phyloP scores from a whole-genome alignment of 1,140 invertebrate species.

The Andricus grossulariae region DNA sequence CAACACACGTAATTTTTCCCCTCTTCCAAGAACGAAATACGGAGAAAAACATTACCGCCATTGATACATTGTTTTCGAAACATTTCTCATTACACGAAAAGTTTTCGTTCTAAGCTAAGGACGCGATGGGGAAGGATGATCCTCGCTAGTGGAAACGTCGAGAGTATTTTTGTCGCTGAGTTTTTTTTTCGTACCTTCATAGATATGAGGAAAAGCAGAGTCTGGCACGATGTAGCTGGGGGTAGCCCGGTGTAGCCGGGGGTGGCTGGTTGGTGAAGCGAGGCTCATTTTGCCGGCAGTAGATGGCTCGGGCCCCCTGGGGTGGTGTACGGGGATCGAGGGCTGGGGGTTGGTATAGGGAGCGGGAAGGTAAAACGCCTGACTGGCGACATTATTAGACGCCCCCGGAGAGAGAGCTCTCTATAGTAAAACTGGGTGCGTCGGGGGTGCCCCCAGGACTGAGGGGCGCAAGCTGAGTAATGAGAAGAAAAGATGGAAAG shows the following conservation, averaged over 20 bases:
- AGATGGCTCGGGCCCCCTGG: conserved; percentile 58
- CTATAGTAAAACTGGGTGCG: conserved; percentile 33
- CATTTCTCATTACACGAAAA: conserved; percentile 26
- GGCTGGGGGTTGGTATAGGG: conserved; percentile 52
- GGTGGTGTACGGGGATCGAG: conserved; percentile 41
- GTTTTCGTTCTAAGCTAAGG: conserved; percentile 16
- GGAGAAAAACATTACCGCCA: conserved; percentile 1
- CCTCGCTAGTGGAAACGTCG: conserved; percentile 35
- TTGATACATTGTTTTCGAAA: conserved; percentile 26
- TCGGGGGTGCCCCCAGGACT: conserved; percentile 34
- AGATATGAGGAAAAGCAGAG: conserved; percentile 39
- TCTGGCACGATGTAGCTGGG: conserved; percentile 46
- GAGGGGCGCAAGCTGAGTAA: conserved; percentile 63
- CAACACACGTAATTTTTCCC: not conserved
- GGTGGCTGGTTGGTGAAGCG: conserved; percentile 66
- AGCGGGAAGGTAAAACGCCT: conserved; percentile 69
- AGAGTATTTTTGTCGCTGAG: conserved; percentile 19
- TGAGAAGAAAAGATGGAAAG: conserved; percentile 72
- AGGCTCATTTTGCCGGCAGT: conserved; percentile 73
- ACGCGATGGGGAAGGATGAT: not conserved
- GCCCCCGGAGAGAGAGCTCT: conserved; percentile 67
- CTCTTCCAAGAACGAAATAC: not conserved
- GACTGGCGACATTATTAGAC: conserved; percentile 76
- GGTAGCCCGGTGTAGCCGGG: conserved; percentile 45
- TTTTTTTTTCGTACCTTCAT: conserved; percentile 16